phyloP scores from a whole-genome alignment of 2,113 vertebrate genomes.

The Vicugna pacos region DNA sequence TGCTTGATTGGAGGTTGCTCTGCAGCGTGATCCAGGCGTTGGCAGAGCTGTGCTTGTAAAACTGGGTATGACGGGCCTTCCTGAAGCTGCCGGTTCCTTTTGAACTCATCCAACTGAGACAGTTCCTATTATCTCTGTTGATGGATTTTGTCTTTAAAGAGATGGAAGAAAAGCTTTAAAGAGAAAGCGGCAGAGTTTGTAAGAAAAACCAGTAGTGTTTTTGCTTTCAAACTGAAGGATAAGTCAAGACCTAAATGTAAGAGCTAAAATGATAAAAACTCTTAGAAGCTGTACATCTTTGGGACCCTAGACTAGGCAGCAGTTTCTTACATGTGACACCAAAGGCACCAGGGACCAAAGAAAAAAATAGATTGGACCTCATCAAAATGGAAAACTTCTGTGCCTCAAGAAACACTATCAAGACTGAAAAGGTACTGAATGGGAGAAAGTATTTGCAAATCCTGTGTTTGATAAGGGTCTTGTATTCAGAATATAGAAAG shows the following conservation, averaged over 20 bases:
- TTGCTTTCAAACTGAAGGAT: slow-evolving; percentile 7
- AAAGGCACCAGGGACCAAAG: not conserved
- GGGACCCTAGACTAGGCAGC: not conserved
- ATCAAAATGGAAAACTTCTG: not conserved
- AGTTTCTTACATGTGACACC: not conserved
- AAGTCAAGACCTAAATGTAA: not conserved
- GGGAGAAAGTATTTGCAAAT: not conserved
- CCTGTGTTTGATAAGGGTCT: not conserved
- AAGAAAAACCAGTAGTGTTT: not conserved
- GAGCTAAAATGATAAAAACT: not conserved
- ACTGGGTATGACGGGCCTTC: slow-evolving; percentile 91
- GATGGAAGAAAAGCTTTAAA: not conserved
- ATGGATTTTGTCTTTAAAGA: slow-evolving; percentile 13
- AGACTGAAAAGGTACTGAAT: not conserved
- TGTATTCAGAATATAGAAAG: not conserved
- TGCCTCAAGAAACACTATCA: not conserved
- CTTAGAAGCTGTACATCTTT: not conserved
- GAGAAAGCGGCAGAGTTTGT: not conserved
- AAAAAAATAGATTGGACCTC: not conserved
- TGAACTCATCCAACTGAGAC: not conserved
- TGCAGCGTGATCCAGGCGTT: slow-evolving; percentile 92
- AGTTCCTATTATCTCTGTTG: not conserved
- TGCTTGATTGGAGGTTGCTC: slow-evolving; percentile 88
- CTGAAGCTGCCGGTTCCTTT: slow-evolving; percentile 74
- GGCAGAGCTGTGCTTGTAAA: slow-evolving; percentile 91